Percentiles rank a stretch among this genome's conserved stretches.
phyloP scores from a whole-genome alignment of 2,888 invertebrate species.

The Baronia brevicornis region DNA sequence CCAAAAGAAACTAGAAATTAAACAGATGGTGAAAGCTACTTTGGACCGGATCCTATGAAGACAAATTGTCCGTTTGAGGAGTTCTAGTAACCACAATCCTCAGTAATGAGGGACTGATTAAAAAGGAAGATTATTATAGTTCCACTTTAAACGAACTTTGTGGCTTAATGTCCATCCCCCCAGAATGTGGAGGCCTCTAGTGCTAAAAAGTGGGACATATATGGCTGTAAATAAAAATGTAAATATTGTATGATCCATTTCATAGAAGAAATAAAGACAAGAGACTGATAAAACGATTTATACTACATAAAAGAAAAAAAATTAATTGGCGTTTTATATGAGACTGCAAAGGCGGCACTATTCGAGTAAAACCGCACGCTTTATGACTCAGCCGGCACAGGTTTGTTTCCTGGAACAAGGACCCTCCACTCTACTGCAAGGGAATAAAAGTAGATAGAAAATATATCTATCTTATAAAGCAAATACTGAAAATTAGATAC shows the following conservation, averaged over 20 bases:
- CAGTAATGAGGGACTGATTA: no score
- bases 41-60: no score
- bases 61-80: no score
- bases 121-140: no score
- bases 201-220: no score
- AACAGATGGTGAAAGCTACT: no score
- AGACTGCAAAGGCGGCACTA: slow-evolving; percentile 14
- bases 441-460: slow-evolving; percentile 7
- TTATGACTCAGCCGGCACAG: slow-evolving; percentile 31
- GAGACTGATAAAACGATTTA: slow-evolving; percentile 11
- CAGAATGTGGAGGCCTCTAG: no score
- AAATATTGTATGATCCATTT: background rate
- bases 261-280: slow-evolving; percentile 5
- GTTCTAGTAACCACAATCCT: no score
- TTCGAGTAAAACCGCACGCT: slow-evolving; percentile 29
- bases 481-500: no score
- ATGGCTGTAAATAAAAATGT: background rate
- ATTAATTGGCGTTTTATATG: slow-evolving; percentile 11
- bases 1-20: no score
- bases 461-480: background rate
- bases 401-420: slow-evolving; percentile 29
- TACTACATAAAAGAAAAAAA: slow-evolving; percentile 8
- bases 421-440: slow-evolving; percentile 19
- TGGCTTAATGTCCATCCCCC: no score
- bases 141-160: no score